phyloP scores from a whole-genome alignment of 2,888 invertebrate species.

The Koerneria pararmatus region DNA sequence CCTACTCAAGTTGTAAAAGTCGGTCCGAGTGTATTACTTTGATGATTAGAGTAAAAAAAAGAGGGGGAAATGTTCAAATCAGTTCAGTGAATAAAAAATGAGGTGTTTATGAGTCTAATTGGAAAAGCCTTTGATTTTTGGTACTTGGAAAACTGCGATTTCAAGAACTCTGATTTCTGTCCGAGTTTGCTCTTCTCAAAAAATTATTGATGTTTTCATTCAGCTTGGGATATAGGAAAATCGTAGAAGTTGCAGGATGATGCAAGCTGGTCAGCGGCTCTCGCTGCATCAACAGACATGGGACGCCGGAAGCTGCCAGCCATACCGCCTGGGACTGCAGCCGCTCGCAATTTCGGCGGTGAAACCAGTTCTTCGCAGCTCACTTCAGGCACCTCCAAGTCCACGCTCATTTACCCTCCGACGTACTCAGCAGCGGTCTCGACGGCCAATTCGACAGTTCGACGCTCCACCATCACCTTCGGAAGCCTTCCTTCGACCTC shows the following conservation, averaged over 20 bases:
- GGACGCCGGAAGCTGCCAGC: conserved; percentile 57
- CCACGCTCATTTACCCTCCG: conserved; percentile 9
- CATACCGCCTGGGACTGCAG: conserved; percentile 30
- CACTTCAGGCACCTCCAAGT: conserved; percentile 17
- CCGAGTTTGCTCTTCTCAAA: too few relatives aligned
- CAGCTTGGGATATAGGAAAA: not conserved
- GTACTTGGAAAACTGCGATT: too few relatives aligned
- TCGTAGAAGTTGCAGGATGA: conserved; percentile 38
- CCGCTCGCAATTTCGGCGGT: not conserved
- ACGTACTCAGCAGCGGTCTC: conserved; percentile 32
- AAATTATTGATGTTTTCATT: not conserved
- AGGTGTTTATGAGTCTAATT: too few relatives aligned
- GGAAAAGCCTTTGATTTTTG: too few relatives aligned
- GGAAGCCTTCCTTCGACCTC: not conserved
- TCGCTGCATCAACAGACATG: conserved; percentile 37
- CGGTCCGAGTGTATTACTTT: too few relatives aligned
- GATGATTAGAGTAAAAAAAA: too few relatives aligned
- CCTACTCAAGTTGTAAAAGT: too few relatives aligned
- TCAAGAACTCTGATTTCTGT: too few relatives aligned
- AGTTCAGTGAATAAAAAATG: too few relatives aligned
- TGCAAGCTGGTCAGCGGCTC: conserved; percentile 24
- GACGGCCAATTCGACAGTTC: conserved; percentile 22
- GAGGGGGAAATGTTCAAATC: too few relatives aligned
- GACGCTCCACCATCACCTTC: not conserved
- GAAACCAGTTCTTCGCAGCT: not conserved